Percentiles rank a stretch among this genome's conserved stretches.
These are phyloP conservation scores for Perodicticus potto DNA, from an alignment of 2,797 vertebrate species.

Conservation along the genomic window DNA sequence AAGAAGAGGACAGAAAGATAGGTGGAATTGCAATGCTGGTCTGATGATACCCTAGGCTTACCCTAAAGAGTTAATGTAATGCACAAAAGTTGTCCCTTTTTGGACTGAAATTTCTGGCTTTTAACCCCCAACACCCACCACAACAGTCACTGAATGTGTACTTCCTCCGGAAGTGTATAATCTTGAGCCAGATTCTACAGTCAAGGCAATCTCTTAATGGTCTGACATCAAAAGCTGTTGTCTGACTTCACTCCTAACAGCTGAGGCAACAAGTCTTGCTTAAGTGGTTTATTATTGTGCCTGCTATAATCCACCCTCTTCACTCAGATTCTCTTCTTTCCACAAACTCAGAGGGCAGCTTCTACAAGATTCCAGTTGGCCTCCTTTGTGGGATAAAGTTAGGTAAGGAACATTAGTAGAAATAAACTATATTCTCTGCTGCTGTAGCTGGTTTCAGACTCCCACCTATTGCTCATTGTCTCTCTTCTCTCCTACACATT, in stretches of 20 bases:
- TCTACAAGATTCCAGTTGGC: neutral
- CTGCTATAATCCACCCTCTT: neutral
- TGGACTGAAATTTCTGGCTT: neutral
- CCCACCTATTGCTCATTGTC: neutral
- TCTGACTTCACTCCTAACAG: neutral
- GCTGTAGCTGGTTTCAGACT: neutral
- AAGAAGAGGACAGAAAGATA: neutral
- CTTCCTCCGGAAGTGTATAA: neutral
- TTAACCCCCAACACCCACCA: fast-evolving
- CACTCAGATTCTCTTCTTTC: neutral
- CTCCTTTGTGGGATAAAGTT: neutral
- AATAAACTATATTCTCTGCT: neutral
- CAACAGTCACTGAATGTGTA: neutral
- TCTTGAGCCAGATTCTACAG: neutral
- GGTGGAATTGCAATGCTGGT: neutral
- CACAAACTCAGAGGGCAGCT: neutral
- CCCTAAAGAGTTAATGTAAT: neutral
- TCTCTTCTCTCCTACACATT: neutral
- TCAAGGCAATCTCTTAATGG: neutral
- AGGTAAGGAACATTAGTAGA: neutral
- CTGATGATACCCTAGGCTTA: neutral
- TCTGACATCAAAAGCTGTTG: neutral
- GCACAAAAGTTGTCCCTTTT: neutral
- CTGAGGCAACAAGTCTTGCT: neutral
- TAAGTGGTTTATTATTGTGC: neutral